These are phyloP conservation scores for Watsonalla cultraria DNA, from an alignment of 2,888 invertebrate species.

Conservation along the genomic window DNA sequence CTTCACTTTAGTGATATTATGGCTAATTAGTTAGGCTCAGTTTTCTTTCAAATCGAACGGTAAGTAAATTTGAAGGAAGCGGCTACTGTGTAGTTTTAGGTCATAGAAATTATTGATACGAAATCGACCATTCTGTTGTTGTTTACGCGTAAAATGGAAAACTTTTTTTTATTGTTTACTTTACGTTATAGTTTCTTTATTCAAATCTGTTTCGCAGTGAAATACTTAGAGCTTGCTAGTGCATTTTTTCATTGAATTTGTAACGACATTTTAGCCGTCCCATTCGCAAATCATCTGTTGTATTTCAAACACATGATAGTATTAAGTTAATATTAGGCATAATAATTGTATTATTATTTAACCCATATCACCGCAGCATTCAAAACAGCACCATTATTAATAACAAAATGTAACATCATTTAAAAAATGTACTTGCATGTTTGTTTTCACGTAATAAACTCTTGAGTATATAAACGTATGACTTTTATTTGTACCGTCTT, in stretches of 20 bases:
- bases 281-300: conserved; percentile 30
- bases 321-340: conserved; percentile 39
- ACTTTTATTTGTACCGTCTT: neutral
- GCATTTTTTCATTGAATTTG: conserved; percentile 26
- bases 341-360: conserved; percentile 41
- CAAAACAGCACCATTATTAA: conserved; percentile 48
- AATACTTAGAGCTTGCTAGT: conserved; percentile 35
- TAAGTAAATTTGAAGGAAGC: conserved; percentile 28
- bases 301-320: conserved; percentile 30
- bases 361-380: conserved; percentile 63
- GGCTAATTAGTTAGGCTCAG: conserved; percentile 34
- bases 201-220: conserved; percentile 11
- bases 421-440: conserved; percentile 71
- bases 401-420: conserved; percentile 57
- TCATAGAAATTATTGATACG: conserved; percentile 19
- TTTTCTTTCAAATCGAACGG: conserved; percentile 32
- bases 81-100: conserved; percentile 30
- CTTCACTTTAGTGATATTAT: conserved; percentile 51
- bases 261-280: conserved; percentile 48
- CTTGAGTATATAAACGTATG: conserved; percentile 30
- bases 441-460: conserved; percentile 70
- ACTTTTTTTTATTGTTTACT: conserved; percentile 19
- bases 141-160: conserved; percentile 12
- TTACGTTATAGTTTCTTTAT: conserved; percentile 11
- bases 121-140: conserved; percentile 28